Conservation (phyloP, 2,797 vertebrate genomes). For the Gymnoscopelus braueri region DNA sequence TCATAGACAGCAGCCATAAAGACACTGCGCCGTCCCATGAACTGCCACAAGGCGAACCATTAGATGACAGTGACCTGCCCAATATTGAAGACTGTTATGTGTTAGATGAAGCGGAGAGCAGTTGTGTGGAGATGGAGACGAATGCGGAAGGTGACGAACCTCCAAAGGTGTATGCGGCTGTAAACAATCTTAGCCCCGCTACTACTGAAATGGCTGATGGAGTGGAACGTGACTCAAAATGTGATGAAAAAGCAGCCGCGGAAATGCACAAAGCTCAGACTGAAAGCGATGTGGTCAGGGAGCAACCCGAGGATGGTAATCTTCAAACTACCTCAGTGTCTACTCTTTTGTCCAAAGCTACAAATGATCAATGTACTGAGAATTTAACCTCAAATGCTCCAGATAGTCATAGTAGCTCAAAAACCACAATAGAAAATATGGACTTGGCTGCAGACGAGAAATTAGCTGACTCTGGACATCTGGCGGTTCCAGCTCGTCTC, state of each 20-base stretch:
- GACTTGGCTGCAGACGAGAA: constrained; percentile 9
- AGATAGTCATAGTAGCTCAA: constrained; percentile 7
- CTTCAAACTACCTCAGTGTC: constrained; percentile 26
- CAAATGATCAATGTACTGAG: background rate
- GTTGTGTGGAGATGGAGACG: constrained; percentile 39
- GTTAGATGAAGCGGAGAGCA: constrained; percentile 69
- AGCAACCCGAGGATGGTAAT: constrained; percentile 16
- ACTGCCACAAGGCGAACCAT: background rate
- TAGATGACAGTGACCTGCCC: constrained; percentile 44
- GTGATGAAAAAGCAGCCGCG: background rate
- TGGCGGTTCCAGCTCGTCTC: background rate
- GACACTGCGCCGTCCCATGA: constrained; percentile 10
- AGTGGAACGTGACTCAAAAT: background rate
- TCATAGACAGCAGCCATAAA: constrained; percentile 4
- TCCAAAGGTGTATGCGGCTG: constrained; percentile 2
- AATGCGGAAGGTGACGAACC: constrained; percentile 3
- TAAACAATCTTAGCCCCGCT: background rate
- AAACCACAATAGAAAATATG: constrained; percentile 9
- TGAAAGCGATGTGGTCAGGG: background rate
- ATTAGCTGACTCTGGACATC: background rate
- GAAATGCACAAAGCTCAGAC: constrained; percentile 3
- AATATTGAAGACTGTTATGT: constrained; percentile 72
- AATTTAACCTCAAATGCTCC: background rate
- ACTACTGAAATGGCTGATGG: background rate
- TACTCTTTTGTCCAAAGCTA: background rate